A percentile compares a stretch with the other conserved stretches of the same genome.
Evolutionary conservation across 2,113 vertebrate genomes (phyloP).

Genomic region (Silurus glanis): DNA sequence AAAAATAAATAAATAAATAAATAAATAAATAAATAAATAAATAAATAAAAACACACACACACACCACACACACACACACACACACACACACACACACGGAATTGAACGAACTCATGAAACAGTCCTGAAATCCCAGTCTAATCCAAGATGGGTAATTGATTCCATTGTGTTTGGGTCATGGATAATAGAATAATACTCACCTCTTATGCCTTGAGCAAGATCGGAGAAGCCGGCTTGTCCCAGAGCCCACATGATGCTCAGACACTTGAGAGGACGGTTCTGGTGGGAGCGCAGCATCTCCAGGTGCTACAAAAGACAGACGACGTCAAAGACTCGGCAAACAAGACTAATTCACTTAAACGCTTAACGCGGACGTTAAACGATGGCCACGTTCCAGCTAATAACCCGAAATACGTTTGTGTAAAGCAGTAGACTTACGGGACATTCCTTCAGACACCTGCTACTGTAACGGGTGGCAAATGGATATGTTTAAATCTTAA

Average conservation of each 20-base stretch:
- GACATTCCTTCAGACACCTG: too few species aligned
- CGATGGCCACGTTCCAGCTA: too few species aligned
- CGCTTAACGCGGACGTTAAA: not conserved
- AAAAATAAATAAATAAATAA: not conserved
- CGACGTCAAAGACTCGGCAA: too few species aligned
- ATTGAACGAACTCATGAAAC: not conserved
- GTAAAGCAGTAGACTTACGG: too few species aligned
- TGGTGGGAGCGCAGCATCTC: constrained; percentile 88
- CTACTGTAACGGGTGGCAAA: too few species aligned
- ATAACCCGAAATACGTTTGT: too few species aligned
- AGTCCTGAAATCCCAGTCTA: not conserved
- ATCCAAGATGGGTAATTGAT: too few species aligned
- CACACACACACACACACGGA: not conserved
- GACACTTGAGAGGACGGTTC: constrained; percentile 83
- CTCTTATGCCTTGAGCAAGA: constrained; percentile 88
- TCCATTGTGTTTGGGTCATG: not conserved
- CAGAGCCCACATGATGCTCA: constrained; percentile 93
- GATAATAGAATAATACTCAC: constrained; percentile 58
- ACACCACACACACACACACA: too few species aligned
- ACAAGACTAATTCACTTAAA: not conserved
- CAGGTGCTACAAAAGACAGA: constrained; percentile 76
- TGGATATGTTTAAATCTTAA: too few species aligned
- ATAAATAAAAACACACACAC: too few species aligned
- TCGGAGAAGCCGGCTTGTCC: constrained; percentile 87
- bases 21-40: too few species aligned